Evolutionary conservation across 2,797 vertebrate species (phyloP).

Genomic region (Myioborus miniatus): DNA sequence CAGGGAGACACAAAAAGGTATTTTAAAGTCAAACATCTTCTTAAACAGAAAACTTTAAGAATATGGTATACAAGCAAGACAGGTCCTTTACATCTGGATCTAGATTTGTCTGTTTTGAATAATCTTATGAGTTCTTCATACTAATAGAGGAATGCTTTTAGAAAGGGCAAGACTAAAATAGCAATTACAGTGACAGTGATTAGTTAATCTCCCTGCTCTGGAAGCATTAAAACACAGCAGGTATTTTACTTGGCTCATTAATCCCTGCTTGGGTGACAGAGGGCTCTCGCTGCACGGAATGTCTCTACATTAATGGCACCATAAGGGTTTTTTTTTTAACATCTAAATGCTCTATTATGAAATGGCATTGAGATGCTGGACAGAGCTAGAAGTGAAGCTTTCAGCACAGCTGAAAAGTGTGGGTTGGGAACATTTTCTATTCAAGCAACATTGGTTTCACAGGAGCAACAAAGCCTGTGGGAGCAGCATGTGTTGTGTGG

Average conservation of each 20-base stretch:
- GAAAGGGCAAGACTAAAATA: background rate
- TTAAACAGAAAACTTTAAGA: background rate
- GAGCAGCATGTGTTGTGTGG: background rate
- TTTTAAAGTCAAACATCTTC: background rate
- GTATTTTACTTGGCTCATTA: constrained; percentile 33
- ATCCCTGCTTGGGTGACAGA: background rate
- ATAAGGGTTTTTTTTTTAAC: background rate
- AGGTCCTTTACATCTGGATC: background rate
- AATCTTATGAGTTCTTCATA: background rate
- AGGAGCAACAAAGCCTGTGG: background rate
- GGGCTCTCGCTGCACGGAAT: background rate
- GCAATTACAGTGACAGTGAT: constrained; percentile 28
- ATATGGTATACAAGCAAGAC: background rate
- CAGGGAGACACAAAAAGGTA: background rate
- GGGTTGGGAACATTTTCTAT: background rate
- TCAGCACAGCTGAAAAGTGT: constrained; percentile 4
- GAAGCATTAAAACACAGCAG: constrained; percentile 41
- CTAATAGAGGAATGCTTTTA: background rate
- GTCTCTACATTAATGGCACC: constrained; percentile 17
- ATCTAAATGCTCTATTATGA: background rate
- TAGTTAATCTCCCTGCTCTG: background rate
- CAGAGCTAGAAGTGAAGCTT: constrained; percentile 18
- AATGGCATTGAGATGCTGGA: constrained; percentile 33
- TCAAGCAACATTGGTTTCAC: background rate
- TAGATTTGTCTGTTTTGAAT: background rate